Evolutionary conservation across 1,140 invertebrate species (phyloP).

Genomic region (Dryas iulia): DNA sequence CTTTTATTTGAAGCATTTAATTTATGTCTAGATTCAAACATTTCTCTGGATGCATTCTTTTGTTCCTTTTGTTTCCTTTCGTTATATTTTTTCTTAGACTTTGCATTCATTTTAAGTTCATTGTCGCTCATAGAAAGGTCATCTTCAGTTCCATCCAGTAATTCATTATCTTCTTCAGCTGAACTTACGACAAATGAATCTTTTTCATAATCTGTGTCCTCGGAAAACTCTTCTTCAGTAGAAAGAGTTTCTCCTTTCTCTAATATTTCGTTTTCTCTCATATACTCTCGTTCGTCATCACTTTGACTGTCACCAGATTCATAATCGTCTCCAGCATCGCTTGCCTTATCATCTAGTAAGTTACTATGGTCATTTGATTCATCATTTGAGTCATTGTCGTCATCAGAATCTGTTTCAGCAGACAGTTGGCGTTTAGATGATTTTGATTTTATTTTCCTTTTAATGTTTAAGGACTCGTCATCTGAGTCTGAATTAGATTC

Average conservation of each 20-base stretch:
- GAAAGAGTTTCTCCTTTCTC: constrained; percentile 68
- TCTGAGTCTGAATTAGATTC: constrained; percentile 15
- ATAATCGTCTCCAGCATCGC: constrained; percentile 65
- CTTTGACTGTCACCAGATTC: constrained; percentile 71
- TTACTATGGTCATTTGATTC: constrained; percentile 44
- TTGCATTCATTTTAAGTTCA: constrained; percentile 63
- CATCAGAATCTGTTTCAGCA: constrained; percentile 8
- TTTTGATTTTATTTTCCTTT: constrained; percentile 8
- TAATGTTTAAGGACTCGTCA: not conserved
- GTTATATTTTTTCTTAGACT: constrained; percentile 74
- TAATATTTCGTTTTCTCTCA: constrained; percentile 59
- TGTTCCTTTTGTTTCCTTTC: constrained; percentile 65
- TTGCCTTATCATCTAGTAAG: constrained; percentile 60
- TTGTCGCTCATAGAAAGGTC: constrained; percentile 70
- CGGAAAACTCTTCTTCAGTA: constrained; percentile 57
- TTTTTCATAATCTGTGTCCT: constrained; percentile 71
- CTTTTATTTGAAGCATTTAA: constrained; percentile 48
- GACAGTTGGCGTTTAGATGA: constrained; percentile 9
- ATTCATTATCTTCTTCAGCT: constrained; percentile 64
- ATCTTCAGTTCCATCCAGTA: constrained; percentile 70
- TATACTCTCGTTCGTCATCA: constrained; percentile 58
- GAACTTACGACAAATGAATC: constrained; percentile 72
- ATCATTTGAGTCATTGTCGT: constrained; percentile 32
- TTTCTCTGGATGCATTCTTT: constrained; percentile 70
- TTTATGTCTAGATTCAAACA: constrained; percentile 67